Base-by-base conservation (phyloP, 2,888 invertebrate species). In the Epiblema foenella region DNA sequence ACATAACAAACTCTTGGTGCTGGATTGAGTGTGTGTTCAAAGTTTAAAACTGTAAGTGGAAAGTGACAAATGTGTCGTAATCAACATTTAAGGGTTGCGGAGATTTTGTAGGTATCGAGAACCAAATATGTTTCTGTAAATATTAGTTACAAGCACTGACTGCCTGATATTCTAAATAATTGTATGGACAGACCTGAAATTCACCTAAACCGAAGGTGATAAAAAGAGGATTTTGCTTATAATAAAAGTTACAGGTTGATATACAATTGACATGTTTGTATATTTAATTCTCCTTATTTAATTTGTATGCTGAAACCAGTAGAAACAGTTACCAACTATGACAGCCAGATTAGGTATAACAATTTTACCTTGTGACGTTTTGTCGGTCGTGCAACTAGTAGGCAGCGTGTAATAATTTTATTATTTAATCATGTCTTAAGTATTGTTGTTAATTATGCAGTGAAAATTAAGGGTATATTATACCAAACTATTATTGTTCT, bases 51-150 rank as follows among this genome's bases (percentile, higher is more conserved):
- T 12, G 4, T 51, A 49, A 42, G 24, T 42, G 37, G 3, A 57
- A n/a, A 68, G 58, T 68, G 68, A 46, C 42, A 51, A 49, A 42
- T 29, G 33, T 60, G 54, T 20, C 20, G 42, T 69, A 59, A 37
- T 8, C 33, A 33, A 33, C 33, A 52, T 63, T 52, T 37, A 42
- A 54, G 33, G 5, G 39, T 65, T 70, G 46, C 11, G 20, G 20
- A 12, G 11, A 10, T 46, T 57, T 12, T 20, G n/a, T 33, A 52
- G 39, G 39, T 57, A 62, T 62, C 37, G 68, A 63, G 72, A 63
- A 68, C 72, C 72, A 72, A 72, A 70, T 70, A 70, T 60, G 65
- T 68, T 56, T 62, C 51, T 69, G 69, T 69, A 65, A 65, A 69
- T 69, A 70, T 70, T 49, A 66, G 46, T 66, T 69, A 60, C 58